Base-by-base conservation (phyloP, 2,113 vertebrate species). In the Danionella cerebrum region DNA sequence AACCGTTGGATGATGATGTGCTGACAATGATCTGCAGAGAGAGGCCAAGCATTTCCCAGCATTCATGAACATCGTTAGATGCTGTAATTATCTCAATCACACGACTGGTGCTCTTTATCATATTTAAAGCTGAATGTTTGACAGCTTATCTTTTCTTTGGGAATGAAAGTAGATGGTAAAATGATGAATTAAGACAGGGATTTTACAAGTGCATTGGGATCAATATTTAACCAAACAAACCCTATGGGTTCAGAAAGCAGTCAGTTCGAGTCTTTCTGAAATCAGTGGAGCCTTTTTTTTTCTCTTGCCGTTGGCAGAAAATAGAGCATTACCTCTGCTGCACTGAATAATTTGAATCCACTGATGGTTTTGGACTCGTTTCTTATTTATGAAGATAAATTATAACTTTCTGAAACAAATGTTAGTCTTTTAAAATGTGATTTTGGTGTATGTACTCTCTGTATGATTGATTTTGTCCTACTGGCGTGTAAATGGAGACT, bases 31-130 rank as follows among this genome's bases (percentile, higher is more conserved):
- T 45, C 6, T 2, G 5, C 12, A 22, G 11, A 36, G 11, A 21
- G 16, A 21, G 27, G 41, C 39, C 58, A 62, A 62, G 25, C 58
- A 8, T 19, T 62, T 62, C 58, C 58, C 58, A 62, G 58, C 58
- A 62, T 41, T 42, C 55, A 42, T 42, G 2, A 57, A n/a, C 21
- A 60, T n/a, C 53, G 39, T 57, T 36, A 10, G 6, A 14, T 22
- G 10, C 31, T 31, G 27, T 53, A 11, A 33, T 53, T 53, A 31
- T 33, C 19, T 53, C 14, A 10, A 33, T 53, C 0, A 11, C 29
- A 53, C 9, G 29, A 14, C 14, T 25, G 12, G 14, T 10, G 14
- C 5, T 48, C 45, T 7, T 48, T 5, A 24, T n/a, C n/a, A n/a
- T n/a, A n/a, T n/a, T n/a, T n/a, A n/a, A n/a, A n/a, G n/a, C n/a